Percentiles rank a stretch among this genome's conserved stretches.
Evolutionary conservation across 1,140 invertebrate genomes (phyloP).

Genomic region (Akabosia matsudoensis): DNA sequence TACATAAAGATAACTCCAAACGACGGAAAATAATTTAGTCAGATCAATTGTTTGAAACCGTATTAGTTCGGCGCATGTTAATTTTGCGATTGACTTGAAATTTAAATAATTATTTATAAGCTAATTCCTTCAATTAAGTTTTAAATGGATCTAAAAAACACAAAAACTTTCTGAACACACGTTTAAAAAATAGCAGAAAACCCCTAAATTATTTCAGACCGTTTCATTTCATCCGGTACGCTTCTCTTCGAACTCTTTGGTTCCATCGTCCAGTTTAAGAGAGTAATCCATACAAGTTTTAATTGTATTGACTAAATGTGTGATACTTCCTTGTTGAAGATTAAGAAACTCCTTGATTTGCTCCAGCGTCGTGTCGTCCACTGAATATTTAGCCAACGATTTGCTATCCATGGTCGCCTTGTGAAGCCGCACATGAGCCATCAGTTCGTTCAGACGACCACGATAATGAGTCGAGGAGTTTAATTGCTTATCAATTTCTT

Average conservation of each 20-base stretch:
- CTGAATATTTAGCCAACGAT: slow-evolving; percentile 21
- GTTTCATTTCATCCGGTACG: background rate
- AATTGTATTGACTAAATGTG: slow-evolving; percentile 35
- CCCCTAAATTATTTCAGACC: too few species aligned
- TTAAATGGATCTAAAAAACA: too few species aligned
- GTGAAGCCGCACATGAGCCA: slow-evolving; percentile 81
- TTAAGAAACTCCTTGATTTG: slow-evolving; percentile 41
- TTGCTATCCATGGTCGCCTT: slow-evolving; percentile 11
- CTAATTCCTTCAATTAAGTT: too few species aligned
- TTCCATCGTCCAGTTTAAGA: background rate
- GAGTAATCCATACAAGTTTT: slow-evolving; percentile 10
- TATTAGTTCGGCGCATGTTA: too few species aligned
- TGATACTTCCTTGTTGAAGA: slow-evolving; percentile 40
- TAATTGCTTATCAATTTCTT: slow-evolving; percentile 78
- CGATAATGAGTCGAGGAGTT: slow-evolving; percentile 89
- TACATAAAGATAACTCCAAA: too few species aligned
- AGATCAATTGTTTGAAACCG: too few species aligned
- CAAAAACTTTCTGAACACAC: too few species aligned
- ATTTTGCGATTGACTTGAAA: too few species aligned
- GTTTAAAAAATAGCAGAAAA: too few species aligned
- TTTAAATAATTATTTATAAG: too few species aligned
- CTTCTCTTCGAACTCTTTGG: background rate
- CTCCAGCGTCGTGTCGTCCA: slow-evolving; percentile 32
- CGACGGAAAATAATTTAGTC: too few species aligned
- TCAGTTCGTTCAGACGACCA: slow-evolving; percentile 82